These are phyloP conservation scores for Tokudaia muenninki DNA, from an alignment of 2,797 vertebrate genomes.

Conservation along the genomic window DNA sequence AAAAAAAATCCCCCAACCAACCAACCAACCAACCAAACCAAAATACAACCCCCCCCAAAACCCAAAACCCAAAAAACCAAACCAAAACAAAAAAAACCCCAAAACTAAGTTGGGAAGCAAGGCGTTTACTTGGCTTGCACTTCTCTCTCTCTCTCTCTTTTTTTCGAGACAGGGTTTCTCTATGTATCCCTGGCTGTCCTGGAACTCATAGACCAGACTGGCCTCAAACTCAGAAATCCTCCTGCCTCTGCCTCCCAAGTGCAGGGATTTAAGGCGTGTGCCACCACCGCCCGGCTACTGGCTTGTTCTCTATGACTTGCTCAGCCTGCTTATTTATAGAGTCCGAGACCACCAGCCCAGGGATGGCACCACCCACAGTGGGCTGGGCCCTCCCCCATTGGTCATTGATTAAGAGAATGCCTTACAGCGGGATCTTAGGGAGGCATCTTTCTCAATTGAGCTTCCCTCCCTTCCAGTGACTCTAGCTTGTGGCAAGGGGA, in stretches of 20 bases:
- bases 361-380: not conserved
- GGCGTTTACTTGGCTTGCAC: not conserved
- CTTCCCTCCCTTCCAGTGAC: not conserved
- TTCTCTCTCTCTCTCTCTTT: not conserved
- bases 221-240: too few relatives aligned
- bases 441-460: not conserved
- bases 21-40: too few relatives aligned
- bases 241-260: too few relatives aligned
- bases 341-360: not conserved
- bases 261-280: too few relatives aligned
- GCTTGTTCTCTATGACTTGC: not conserved
- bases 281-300: not conserved
- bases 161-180: too few relatives aligned
- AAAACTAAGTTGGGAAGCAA: not conserved
- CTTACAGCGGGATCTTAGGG: not conserved
- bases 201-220: too few relatives aligned
- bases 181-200: too few relatives aligned
- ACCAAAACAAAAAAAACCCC: not conserved
- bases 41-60: too few relatives aligned
- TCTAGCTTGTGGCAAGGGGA: not conserved
- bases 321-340: not conserved
- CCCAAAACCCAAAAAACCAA: too few relatives aligned
- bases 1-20: too few relatives aligned
- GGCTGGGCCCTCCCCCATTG: not conserved
- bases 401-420: not conserved